Conservation (phyloP, 2,797 vertebrate species). For the Coregonus suidteri region DNA sequence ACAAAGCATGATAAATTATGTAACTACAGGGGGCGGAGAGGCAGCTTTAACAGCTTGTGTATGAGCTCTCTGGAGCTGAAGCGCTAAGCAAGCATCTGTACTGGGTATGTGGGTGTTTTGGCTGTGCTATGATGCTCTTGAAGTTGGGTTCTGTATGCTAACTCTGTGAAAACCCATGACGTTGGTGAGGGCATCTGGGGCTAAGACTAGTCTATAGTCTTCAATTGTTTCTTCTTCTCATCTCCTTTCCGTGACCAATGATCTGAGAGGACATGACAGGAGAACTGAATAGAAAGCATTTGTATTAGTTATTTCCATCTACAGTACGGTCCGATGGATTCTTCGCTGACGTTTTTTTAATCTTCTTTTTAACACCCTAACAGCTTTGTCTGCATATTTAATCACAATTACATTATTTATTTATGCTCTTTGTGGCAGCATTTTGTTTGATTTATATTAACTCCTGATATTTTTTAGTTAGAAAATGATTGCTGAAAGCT, state of each 20-base stretch:
- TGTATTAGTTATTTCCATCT: not conserved
- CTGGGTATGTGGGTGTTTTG: constrained; percentile 14
- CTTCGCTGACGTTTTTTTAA: not conserved
- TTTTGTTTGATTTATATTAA: not conserved
- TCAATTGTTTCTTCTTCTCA: not conserved
- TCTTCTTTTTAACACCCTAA: not conserved
- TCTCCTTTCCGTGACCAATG: too few relatives aligned
- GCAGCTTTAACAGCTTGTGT: constrained; percentile 52
- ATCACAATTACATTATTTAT: not conserved
- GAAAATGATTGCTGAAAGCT: not conserved
- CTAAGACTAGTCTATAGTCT: constrained; percentile 17
- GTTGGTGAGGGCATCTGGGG: constrained; percentile 6
- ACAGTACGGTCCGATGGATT: not conserved
- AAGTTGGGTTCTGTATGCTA: not conserved
- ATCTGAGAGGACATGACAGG: too few relatives aligned
- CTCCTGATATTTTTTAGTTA: not conserved
- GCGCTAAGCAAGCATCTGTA: constrained; percentile 54
- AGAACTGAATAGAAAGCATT: not conserved
- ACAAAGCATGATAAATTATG: constrained; percentile 68
- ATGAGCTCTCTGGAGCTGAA: constrained; percentile 35
- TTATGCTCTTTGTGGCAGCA: not conserved
- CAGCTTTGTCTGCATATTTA: not conserved
- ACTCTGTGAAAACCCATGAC: constrained; percentile 12
- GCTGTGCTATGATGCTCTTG: constrained; percentile 4
- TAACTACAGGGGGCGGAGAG: constrained; percentile 60